Conservation (phyloP, 2,888 invertebrate species). For the Leuctra nigra region DNA sequence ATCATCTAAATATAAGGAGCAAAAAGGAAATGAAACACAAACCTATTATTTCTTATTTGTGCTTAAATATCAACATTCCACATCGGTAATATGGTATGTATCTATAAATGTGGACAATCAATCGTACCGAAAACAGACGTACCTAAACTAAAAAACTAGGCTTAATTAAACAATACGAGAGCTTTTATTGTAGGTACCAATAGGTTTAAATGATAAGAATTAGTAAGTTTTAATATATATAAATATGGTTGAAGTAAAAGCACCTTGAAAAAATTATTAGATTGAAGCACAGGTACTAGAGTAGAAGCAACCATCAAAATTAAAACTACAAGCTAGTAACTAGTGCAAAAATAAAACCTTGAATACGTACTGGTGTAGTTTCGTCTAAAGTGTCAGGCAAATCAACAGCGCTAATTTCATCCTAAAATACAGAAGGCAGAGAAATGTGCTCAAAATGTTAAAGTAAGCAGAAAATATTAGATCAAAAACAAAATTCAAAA, state of each 20-base stretch:
- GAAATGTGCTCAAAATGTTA: slow-evolving; percentile 31
- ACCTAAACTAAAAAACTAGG: no score
- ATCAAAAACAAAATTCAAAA: slow-evolving; percentile 36
- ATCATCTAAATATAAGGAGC: no score
- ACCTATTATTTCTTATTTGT: no score
- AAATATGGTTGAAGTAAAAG: slow-evolving; percentile 16
- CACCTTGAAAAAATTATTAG: slow-evolving; percentile 10
- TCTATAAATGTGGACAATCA: no score
- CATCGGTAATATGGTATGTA: no score
- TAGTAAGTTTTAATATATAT: neutral
- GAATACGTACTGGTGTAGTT: slow-evolving; percentile 32
- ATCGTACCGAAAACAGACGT: no score
- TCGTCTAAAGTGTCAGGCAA: slow-evolving; percentile 22
- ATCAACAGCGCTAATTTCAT: slow-evolving; percentile 7
- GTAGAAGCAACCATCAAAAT: slow-evolving; percentile 20
- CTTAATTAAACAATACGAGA: no score
- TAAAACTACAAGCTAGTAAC: no score
- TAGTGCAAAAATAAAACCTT: slow-evolving; percentile 20
- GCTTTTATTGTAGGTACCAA: no score
- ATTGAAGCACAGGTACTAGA: neutral
- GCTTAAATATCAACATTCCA: no score
- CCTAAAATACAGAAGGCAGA: slow-evolving; percentile 29
- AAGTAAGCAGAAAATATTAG: slow-evolving; percentile 27
- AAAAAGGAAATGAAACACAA: no score
- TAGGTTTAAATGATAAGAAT: no score